phyloP scores from a whole-genome alignment of 2,888 invertebrate species.

The Nysson spinosus region DNA sequence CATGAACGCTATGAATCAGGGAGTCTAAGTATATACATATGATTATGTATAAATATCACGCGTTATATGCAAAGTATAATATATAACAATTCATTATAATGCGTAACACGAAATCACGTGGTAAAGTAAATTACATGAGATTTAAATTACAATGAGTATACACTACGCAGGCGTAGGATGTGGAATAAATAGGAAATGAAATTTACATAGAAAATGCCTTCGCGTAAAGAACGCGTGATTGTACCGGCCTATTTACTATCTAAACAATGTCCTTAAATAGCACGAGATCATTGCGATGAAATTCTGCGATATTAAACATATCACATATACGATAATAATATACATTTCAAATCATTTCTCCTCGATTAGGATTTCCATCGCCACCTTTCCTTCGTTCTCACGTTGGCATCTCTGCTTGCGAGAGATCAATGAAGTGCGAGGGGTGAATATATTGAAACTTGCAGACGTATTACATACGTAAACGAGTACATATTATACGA shows the following conservation, averaged over 20 bases:
- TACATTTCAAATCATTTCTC: conserved; percentile 2
- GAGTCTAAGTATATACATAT: too few relatives aligned
- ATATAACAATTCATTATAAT: neutral
- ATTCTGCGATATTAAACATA: conserved; percentile 22
- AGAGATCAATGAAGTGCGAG: conserved; percentile 16
- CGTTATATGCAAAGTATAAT: neutral
- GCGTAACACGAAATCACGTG: too few relatives aligned
- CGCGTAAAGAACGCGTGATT: too few relatives aligned
- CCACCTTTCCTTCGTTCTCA: neutral
- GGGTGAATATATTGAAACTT: conserved; percentile 61
- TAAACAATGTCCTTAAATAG: conserved; percentile 29
- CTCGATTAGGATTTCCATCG: neutral
- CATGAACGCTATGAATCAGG: too few relatives aligned
- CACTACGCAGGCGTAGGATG: neutral
- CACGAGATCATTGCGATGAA: conserved; percentile 30
- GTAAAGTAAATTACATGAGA: too few relatives aligned
- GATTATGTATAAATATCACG: too few relatives aligned
- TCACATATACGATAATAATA: conserved; percentile 12
- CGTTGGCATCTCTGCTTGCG: conserved; percentile 1
- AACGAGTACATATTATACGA: conserved; percentile 10
- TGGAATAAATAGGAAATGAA: neutral
- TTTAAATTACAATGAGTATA: too few relatives aligned
- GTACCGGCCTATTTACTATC: conserved; percentile 21
- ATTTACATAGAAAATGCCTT: neutral
- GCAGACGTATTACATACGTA: conserved; percentile 14